Evolutionary conservation across 2,113 vertebrate species (phyloP), one percentile per base, ranked within the genome.

Genomic region (Physeter macrocephalus): DNA sequence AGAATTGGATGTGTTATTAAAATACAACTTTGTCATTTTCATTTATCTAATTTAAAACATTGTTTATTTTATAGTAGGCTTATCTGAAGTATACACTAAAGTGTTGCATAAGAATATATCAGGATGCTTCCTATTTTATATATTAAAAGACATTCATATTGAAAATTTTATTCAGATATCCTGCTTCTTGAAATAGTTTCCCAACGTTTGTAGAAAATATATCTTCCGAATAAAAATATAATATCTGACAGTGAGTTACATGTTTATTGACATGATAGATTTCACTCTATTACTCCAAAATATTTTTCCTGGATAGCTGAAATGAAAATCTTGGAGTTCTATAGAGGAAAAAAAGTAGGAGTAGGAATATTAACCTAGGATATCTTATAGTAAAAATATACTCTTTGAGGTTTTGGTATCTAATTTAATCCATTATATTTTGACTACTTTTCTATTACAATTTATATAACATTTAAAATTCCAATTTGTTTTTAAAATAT

Each of bases 41-140:
- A 52, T 52, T 34, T 78, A 69, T 66, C 77, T 90, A 52, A 72
- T 46, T 95, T 88, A 92, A 82, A 81, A 88, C 46, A 18, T 66
- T 75, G 36, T 83, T 75, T 77, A 85, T 85, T 95, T 87, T 69
- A 61, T 84, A 93, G n/a, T 83, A 12, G 61, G n/a, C 82, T 93
- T 67, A 49, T 81, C 57, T 83, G 11, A 88, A 88, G 8, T 82
- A 46, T 57, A 89, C 8, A 31, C 39, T 85, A 61, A 52, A 72
- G 5, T 92, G 23, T 61, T 66, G 14, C 41, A 20, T 78, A 64
- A 74, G 67, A 82, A 77, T 75, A 57, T 84, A 84, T 64, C 49
- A 96, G 57, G 83, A 84, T 93, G 71, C 20, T 85, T 78, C 12
- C 62, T 9, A 75, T 88, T 88, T 69, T 85, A 25, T 66, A 54